Base-by-base conservation (phyloP, 2,797 vertebrate species). In the Pterois miles region DNA sequence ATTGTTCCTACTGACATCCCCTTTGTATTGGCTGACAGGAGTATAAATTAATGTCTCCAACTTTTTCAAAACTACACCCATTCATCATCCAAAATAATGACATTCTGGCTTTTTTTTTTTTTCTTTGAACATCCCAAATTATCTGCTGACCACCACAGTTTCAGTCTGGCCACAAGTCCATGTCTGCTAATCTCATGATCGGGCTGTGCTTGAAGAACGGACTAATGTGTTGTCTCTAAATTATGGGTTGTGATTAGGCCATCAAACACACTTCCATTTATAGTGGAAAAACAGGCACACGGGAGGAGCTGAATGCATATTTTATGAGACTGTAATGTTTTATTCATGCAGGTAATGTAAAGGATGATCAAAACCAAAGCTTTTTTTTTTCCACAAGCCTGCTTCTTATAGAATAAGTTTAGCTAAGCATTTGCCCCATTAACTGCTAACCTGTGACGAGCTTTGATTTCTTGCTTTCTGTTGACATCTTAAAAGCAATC, bases 151-250 rank as follows among this genome's bases (percentile, higher is more conserved):
- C 84, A 66, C 73, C 64, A 31, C 66, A 73, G 54, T 82, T 86
- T 77, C n/a, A 56, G 78, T 67, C 63, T 78, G 71, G 59, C 86
- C 82, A 71, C 74, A 85, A 70, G 38, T 69, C 25, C 43, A 85
- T 60, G 83, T 89, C 89, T 89, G 87, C 70, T 82, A 79, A 82
- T 84, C 78, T 89, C 85, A 88, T 90, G 84, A 84, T 65, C 78
- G 74, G 59, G 46, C 40, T 74, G 11, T 64, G 71, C 65, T 80
- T 78, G 64, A 89, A 58, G 69, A 82, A 75, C 58, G 65, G 71
- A 71, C 78, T 80, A 81, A 90, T 86, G 82, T 86, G 82, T 78
- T 83, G 76, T 86, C 74, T 81, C 31, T 57, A 88, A 87, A 89
- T 90, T 85, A 82, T 72, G 64, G 85, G 85, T 81, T 88, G 84